phyloP scores from a whole-genome alignment of 2,888 invertebrate genomes.

The Isoperla grammatica region DNA sequence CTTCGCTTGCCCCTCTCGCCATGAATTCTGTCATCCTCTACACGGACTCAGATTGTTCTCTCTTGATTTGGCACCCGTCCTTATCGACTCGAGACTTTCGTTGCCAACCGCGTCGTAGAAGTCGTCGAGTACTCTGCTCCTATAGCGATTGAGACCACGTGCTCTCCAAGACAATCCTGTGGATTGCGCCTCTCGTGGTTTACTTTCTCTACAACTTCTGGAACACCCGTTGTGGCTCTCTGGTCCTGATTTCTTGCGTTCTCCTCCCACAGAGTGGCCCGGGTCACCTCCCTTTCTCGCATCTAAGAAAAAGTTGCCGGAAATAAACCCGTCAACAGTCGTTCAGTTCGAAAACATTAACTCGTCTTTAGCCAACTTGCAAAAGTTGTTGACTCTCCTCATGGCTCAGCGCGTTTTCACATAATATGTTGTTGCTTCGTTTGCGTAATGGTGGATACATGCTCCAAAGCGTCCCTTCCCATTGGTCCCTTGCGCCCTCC shows the following conservation, averaged over 20 bases:
- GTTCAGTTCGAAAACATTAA: not conserved
- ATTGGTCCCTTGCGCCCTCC: not conserved
- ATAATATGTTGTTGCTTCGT: not conserved
- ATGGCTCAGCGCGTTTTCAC: not conserved
- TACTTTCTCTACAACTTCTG: constrained; percentile 27
- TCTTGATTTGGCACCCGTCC: constrained; percentile 29
- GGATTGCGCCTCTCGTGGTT: constrained; percentile 37
- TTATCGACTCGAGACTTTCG: constrained; percentile 29
- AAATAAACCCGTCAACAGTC: not conserved
- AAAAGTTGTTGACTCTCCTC: not conserved
- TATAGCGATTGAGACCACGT: constrained; percentile 35
- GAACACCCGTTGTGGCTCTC: constrained; percentile 32
- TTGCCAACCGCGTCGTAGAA: constrained; percentile 36
- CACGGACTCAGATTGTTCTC: constrained; percentile 35
- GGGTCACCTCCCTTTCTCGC: not conserved
- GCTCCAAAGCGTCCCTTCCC: not conserved
- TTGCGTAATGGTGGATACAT: not conserved
- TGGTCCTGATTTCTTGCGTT: constrained; percentile 24
- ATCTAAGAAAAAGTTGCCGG: not conserved
- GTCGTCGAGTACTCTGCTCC: constrained; percentile 34
- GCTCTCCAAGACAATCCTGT: no score
- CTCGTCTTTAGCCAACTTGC: not conserved
- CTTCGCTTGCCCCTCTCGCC: constrained; percentile 26
- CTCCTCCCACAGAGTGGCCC: not conserved
- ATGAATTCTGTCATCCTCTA: constrained; percentile 21